Percentiles rank a stretch among this genome's conserved stretches.
These are phyloP conservation scores for Danionella dracula DNA, from an alignment of 2,797 vertebrate genomes.

Conservation along the genomic window DNA sequence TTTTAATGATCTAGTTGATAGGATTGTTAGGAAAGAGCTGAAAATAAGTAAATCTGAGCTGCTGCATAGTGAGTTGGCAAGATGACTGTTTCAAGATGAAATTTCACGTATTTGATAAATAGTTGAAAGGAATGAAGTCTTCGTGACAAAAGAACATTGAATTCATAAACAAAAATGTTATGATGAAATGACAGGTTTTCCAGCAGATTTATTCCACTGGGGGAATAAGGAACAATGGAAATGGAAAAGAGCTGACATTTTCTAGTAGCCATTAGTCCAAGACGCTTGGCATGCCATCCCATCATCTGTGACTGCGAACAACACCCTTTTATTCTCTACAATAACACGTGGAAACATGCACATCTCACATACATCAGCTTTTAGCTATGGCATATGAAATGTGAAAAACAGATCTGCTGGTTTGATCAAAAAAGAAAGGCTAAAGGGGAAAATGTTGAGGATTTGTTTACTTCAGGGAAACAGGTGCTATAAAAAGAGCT, in stretches of 20 bases:
- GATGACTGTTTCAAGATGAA: too few relatives aligned
- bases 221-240: constrained; percentile 62
- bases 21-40: too few relatives aligned
- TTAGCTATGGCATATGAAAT: neutral
- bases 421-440: neutral
- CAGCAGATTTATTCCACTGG: constrained; percentile 64
- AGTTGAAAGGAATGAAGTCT: too few relatives aligned
- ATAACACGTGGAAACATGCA: neutral
- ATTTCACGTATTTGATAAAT: too few relatives aligned
- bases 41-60: too few relatives aligned
- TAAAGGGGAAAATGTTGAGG: neutral
- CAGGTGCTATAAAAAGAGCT: neutral
- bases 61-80: too few relatives aligned
- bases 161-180: neutral
- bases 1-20: too few relatives aligned
- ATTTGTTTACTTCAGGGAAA: neutral
- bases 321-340: neutral
- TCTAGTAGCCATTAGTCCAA: constrained; percentile 53
- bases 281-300: neutral
- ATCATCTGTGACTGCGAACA: neutral
- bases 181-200: constrained; percentile 47
- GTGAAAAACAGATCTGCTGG: neutral
- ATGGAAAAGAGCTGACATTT: constrained; percentile 66
- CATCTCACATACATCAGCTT: neutral
- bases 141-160: neutral